Evolutionary conservation across 2,888 invertebrate species (phyloP).

Genomic region (Geotrupes spiniger): DNA sequence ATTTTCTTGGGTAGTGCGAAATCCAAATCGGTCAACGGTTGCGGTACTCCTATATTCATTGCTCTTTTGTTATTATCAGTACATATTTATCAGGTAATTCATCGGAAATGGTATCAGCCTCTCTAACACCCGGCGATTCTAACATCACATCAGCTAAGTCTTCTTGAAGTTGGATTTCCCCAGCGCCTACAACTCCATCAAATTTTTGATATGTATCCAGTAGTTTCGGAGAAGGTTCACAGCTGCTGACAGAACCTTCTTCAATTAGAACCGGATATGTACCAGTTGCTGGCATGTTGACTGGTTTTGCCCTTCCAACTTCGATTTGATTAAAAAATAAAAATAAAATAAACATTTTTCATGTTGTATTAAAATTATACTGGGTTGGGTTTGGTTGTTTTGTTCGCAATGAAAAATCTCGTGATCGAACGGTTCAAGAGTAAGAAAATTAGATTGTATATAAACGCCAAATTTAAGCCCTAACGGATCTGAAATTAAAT

Average conservation of each 20-base stretch:
- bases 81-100: slow-evolving; percentile 14
- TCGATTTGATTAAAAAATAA: too few relatives aligned
- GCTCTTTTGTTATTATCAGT: slow-evolving; percentile 11
- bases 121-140: slow-evolving; percentile 63
- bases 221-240: slow-evolving; percentile 84
- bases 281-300: slow-evolving; percentile 77
- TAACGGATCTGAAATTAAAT: too few relatives aligned
- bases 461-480: too few relatives aligned
- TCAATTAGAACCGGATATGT: slow-evolving; percentile 81
- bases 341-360: too few relatives aligned
- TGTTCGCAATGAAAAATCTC: too few relatives aligned
- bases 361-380: too few relatives aligned
- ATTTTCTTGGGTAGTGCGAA: slow-evolving; percentile 8
- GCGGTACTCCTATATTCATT: slow-evolving; percentile 12
- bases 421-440: too few relatives aligned
- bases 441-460: too few relatives aligned
- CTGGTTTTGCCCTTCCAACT: slow-evolving; percentile 86
- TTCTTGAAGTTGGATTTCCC: slow-evolving; percentile 80
- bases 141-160: slow-evolving; percentile 94
- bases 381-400: too few relatives aligned
- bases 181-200: slow-evolving; percentile 55
- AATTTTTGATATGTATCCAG: slow-evolving; percentile 69
- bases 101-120: slow-evolving; percentile 32
- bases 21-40: slow-evolving; percentile 16
- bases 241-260: slow-evolving; percentile 84